Conservation (phyloP, 2,888 invertebrate species). For the Furcula furcula region DNA sequence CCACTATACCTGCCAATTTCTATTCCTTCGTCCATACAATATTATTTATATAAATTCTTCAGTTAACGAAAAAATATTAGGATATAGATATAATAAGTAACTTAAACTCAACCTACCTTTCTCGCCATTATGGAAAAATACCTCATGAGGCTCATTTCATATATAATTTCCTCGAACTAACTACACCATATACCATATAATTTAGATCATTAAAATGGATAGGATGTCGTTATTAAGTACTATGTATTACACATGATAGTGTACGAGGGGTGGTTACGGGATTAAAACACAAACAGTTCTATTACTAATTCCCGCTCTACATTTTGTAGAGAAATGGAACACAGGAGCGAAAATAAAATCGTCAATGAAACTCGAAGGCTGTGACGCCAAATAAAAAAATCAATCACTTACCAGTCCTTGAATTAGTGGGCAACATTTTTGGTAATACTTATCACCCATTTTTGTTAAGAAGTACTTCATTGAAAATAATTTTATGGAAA, state of each 20-base stretch:
- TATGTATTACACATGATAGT: no score
- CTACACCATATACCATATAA: slow-evolving; percentile 12
- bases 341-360: no score
- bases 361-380: slow-evolving; percentile 6
- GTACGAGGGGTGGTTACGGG: no score
- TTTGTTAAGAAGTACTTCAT: slow-evolving; percentile 12
- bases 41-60: no score
- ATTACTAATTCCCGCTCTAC: no score
- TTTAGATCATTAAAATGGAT: slow-evolving; percentile 3
- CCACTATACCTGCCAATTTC: no score
- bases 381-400: slow-evolving; percentile 1
- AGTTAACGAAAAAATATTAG: no score
- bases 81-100: no score
- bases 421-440: slow-evolving; percentile 31
- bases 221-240: neutral
- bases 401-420: slow-evolving; percentile 28
- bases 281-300: no score
- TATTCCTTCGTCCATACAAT: no score
- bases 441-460: slow-evolving; percentile 27
- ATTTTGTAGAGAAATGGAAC: no score
- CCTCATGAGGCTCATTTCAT: slow-evolving; percentile 8
- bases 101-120: slow-evolving; percentile 12
- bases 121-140: slow-evolving; percentile 12
- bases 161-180: slow-evolving; percentile 11
- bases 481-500: slow-evolving; percentile 13